Base-by-base conservation (phyloP, 1,140 invertebrate genomes). In the Nomia melanderi region DNA sequence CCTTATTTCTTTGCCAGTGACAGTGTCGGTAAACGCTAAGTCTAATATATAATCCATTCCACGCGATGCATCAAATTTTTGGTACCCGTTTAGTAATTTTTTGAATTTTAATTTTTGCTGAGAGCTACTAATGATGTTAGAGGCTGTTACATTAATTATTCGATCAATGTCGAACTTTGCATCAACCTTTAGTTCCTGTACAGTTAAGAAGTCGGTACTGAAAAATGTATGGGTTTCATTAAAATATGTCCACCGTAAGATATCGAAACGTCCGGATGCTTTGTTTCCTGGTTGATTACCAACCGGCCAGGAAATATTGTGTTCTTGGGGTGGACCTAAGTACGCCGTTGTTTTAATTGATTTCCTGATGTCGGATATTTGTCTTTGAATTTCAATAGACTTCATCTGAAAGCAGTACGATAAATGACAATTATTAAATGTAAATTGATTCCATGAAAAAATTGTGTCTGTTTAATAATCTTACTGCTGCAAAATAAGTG, bases 41-140 rank as follows among this genome's bases (percentile, higher is more conserved):
- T 98, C 97, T 27, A 99, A 87, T 62, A 96, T 94, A 90, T 98
- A 99, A 89, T 97, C 96, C 93, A 98, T 95, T 56, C 97, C 98
- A 83, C 96, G 93, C 0, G 96, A 96, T 11, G 97, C 95, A 92
- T 98, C 97, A 91, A 98, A 98, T 83, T 94, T 94, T 82, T 95
- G 93, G 83, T 98, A 98, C 1, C 97, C 97, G 90, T 97, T 97
- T 14, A 96, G 87, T 14, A 98, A 90, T 65, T 90, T 92, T 50
- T 91, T 89, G 78, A 93, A 96, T 57, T 93, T 90, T 23, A 95
- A 88, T 69, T 89, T 87, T 17, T 93, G 92, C 1, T 92, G 88
- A 88, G 95, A 93, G 73, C 95, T 93, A 57, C 92, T 86, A 59
- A 93, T 91, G 8, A 96, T 92, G 90, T 93, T 93, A 23, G 93